Percentiles rank a stretch among this genome's conserved stretches.
These are phyloP conservation scores for Lophura nycthemera DNA, from an alignment of 2,113 vertebrate species.

Conservation along the genomic window DNA sequence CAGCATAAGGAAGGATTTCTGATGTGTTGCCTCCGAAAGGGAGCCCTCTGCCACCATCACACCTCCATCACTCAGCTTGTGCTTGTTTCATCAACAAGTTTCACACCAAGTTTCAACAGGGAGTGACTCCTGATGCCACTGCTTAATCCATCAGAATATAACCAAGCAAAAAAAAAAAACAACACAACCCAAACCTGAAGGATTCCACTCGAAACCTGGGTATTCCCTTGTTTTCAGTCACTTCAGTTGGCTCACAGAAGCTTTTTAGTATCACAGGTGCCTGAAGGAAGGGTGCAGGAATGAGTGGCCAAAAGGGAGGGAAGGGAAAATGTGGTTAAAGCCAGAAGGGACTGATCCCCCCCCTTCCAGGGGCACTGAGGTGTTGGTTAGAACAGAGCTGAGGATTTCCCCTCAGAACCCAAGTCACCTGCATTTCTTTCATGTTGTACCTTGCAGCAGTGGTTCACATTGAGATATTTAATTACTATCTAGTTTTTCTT, in stretches of 20 bases:
- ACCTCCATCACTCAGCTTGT: not conserved
- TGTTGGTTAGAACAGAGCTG: not conserved
- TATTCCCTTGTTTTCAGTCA: not conserved
- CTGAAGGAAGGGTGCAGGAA: not conserved
- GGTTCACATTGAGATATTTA: rapidly evolving
- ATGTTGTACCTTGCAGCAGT: not conserved
- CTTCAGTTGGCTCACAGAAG: not conserved
- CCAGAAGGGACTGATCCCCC: not conserved
- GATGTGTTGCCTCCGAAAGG: not conserved
- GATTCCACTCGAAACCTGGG: not conserved
- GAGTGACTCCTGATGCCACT: not conserved
- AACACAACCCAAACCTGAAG: not conserved
- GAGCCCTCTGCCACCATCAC: not conserved
- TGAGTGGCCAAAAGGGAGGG: not conserved
- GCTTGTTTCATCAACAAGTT: not conserved
- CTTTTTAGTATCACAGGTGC: not conserved
- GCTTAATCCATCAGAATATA: not conserved
- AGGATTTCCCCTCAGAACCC: not conserved
- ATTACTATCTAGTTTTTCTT: not conserved
- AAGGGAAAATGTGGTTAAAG: not conserved
- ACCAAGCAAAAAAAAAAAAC: not conserved
- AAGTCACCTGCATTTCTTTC: rapidly evolving
- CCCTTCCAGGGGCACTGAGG: not conserved
- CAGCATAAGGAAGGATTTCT: not conserved
- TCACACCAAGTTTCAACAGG: no score